Percentiles rank a stretch among this genome's conserved stretches.
phyloP scores from a whole-genome alignment of 2,797 vertebrate genomes.

The Sarcoramphus papa region DNA sequence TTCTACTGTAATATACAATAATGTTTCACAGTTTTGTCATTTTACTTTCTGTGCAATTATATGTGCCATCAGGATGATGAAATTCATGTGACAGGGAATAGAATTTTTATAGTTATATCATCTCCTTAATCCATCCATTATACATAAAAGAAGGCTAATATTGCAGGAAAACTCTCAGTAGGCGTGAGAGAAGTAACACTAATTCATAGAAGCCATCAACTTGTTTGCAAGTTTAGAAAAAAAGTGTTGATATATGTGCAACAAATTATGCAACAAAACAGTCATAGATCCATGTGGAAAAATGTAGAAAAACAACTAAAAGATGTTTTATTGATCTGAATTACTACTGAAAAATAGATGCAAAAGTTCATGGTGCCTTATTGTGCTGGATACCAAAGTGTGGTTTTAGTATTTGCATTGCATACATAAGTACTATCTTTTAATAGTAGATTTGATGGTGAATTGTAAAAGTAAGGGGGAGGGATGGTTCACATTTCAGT shows the following conservation, averaged over 20 bases:
- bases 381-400: background rate
- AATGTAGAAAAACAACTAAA: background rate
- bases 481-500: background rate
- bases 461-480: background rate
- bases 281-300: background rate
- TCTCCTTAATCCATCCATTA: background rate
- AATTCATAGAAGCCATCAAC: background rate
- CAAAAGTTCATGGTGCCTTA: background rate
- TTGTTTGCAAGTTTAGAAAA: conserved; percentile 2
- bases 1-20: background rate
- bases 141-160: background rate
- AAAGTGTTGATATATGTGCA: background rate
- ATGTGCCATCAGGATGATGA: background rate
- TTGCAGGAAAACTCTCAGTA: background rate
- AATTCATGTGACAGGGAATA: background rate
- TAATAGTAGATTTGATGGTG: background rate
- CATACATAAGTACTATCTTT: background rate
- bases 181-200: background rate
- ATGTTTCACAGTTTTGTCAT: background rate
- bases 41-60: background rate
- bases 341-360: background rate
- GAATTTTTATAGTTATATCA: background rate
- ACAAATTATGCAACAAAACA: background rate
- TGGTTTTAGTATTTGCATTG: background rate
- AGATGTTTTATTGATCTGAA: background rate